phyloP scores from a whole-genome alignment of 2,113 vertebrate genomes.

The Rhynchopsitta pachyrhyncha region DNA sequence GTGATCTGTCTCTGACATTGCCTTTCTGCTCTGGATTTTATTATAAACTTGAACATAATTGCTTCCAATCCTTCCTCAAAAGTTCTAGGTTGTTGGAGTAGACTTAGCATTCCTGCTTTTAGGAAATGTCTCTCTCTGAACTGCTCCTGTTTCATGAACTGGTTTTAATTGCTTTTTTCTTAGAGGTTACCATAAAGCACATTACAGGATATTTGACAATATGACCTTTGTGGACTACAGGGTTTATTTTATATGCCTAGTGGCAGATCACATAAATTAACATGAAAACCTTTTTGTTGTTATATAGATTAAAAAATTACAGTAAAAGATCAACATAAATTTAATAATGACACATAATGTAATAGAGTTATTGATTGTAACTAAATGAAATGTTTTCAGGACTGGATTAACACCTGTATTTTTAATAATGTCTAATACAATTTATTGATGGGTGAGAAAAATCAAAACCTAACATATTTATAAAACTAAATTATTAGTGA shows the following conservation, averaged over 20 bases:
- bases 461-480: background rate
- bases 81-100: background rate
- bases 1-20: conserved; percentile 33
- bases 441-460: background rate
- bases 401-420: background rate
- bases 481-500: background rate
- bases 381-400: background rate
- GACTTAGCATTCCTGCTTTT: background rate
- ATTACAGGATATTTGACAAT: background rate
- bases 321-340: background rate
- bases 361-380: background rate
- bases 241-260: background rate
- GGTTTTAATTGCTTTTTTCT: background rate
- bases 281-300: background rate
- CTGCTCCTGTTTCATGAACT: background rate
- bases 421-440: background rate
- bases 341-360: background rate
- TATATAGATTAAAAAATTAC: background rate
- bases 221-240: background rate
- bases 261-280: background rate
- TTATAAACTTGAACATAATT: background rate
- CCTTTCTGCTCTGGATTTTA: conserved; percentile 45
- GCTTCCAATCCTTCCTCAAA: conserved; percentile 29
- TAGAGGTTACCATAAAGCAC: background rate
- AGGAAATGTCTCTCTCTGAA: background rate